Base-by-base conservation (phyloP, 2,113 vertebrate species). In the Serilophus lunatus region DNA sequence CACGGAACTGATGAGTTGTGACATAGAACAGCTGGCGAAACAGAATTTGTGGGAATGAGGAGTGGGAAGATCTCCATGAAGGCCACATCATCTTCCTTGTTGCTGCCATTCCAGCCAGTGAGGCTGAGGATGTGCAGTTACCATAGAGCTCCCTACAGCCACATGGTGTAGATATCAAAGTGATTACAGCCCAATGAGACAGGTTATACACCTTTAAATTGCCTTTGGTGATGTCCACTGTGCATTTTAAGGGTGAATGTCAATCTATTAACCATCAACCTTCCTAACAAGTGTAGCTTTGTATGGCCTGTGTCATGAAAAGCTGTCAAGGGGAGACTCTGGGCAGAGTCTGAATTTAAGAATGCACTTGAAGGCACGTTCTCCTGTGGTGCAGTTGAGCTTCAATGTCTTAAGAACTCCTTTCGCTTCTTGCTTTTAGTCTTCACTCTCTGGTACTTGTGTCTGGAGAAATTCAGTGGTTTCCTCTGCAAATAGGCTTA, bases 21-120 rank as follows among this genome's bases (percentile, higher is more conserved):
- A n/a, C n/a, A 18, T 31, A 8, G 6, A 72, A 23, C 7, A 71
- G 29, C 1, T 80, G 45, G 35, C 59, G 79, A 74, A 80, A 83
- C 20, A 10, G 28, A 45, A 31, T 33, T 59, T 86, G 64, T 54
- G 71, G 15, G 28, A 82, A n/a, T 0, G 1, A 80, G 33, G 29
- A 31, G 12, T 38, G 42, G 45, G 26, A 81, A 83, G 25, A 4
- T 65, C 18, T 74, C 4, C 1, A 3, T 57, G 59, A 40, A 86
- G 19, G 3, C 0, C 70, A n/a, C 25, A 7, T 7, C 12, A 18
- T 40, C 47, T 72, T 76, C 16, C 51, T 70, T 33, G 5, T 3
- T 65, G 25, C 63, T 72, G 45, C 33, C 28, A 40, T 4, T 16
- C 36, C 49, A 77, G 33, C 16, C 18, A 69, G 19, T 4, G 53